Percentiles rank a stretch among this genome's conserved stretches.
phyloP scores from a whole-genome alignment of 37 sponge, comb jelly and placozoan species.

The Chondrilla cf. caribensis region DNA sequence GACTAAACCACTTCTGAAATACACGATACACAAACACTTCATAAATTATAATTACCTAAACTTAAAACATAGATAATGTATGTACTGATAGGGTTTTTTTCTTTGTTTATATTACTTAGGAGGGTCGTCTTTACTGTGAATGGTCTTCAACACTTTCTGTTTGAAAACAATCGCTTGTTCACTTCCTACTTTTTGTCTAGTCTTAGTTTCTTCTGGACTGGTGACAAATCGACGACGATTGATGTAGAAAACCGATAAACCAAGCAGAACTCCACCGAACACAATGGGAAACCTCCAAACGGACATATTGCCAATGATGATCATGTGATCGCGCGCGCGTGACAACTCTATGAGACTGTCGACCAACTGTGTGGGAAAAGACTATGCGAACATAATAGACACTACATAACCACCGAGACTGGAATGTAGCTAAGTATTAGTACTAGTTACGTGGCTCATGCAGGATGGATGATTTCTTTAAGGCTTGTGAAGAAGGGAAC shows the following conservation, averaged over 20 bases:
- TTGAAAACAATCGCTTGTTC: not conserved
- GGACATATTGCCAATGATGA: not conserved
- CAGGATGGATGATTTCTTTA: too few relatives aligned
- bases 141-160: not conserved
- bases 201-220: not conserved
- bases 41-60: not conserved
- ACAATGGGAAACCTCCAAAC: constrained; percentile 40
- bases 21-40: not conserved
- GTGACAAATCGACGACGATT: constrained; percentile 28
- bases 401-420: too few relatives aligned
- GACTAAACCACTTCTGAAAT: not conserved
- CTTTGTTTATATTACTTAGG: too few relatives aligned
- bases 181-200: not conserved
- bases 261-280: constrained; percentile 49
- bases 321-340: not conserved
- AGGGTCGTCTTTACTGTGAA: too few relatives aligned
- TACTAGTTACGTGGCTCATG: too few relatives aligned
- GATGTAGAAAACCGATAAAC: constrained; percentile 26
- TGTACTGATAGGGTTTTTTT: not conserved
- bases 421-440: too few relatives aligned
- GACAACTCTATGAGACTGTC: too few relatives aligned
- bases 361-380: too few relatives aligned
- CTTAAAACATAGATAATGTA: not conserved
- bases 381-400: too few relatives aligned
- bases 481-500: too few relatives aligned